Evolutionary conservation across 1,140 invertebrate genomes (phyloP).

Genomic region (Drosophila navojoa): DNA sequence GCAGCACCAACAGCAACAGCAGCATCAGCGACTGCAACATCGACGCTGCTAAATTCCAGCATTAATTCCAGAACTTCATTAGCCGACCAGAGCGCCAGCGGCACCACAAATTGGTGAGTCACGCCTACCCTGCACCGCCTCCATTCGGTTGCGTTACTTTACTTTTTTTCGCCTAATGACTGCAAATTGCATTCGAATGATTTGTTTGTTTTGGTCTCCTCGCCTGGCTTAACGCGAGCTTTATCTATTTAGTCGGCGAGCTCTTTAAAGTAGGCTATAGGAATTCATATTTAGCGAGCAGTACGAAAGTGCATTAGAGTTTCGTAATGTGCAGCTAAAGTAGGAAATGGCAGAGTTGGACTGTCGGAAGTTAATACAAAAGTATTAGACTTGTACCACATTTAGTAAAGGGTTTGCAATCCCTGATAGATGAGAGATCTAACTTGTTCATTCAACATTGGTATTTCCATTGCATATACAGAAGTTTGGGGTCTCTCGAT

Average conservation of each 20-base stretch:
- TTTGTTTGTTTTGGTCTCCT: slow-evolving; percentile 37
- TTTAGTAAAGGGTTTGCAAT: too few species aligned
- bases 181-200: slow-evolving; percentile 65
- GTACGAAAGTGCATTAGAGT: too few species aligned
- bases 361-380: too few species aligned
- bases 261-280: slow-evolving; percentile 37
- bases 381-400: too few species aligned
- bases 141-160: slow-evolving; percentile 5
- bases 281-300: not conserved
- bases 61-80: slow-evolving; percentile 83
- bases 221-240: not conserved
- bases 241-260: not conserved
- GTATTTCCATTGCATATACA: too few species aligned
- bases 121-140: not conserved
- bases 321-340: too few species aligned
- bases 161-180: slow-evolving; percentile 50
- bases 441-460: too few species aligned
- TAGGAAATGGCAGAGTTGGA: too few species aligned
- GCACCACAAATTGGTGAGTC: slow-evolving; percentile 57
- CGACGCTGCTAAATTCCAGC: slow-evolving; percentile 71
- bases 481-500: too few species aligned
- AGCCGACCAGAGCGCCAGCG: slow-evolving; percentile 62
- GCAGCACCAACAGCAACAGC: slow-evolving; percentile 31
- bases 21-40: slow-evolving; percentile 35
- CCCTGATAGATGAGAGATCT: too few species aligned